A percentile compares a stretch with the other conserved stretches of the same genome.
Evolutionary conservation across 2,888 invertebrate genomes (phyloP).

Genomic region (Sphaerophoria taeniata): DNA sequence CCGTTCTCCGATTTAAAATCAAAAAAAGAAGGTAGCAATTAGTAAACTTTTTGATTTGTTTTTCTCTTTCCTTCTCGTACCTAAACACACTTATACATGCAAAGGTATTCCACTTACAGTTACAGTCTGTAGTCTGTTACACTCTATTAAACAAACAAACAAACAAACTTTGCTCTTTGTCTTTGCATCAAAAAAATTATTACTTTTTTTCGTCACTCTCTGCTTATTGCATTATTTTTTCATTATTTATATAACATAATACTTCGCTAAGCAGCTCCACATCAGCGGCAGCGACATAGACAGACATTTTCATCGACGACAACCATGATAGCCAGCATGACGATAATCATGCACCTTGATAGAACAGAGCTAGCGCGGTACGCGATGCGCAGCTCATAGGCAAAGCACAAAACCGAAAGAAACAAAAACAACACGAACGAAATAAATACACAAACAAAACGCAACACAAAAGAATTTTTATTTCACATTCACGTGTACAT

Average conservation of each 20-base stretch:
- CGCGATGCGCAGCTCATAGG: constrained; percentile 26
- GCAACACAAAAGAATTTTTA: constrained; percentile 63
- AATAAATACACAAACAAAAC: constrained; percentile 30
- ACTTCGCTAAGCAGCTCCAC: constrained; percentile 59
- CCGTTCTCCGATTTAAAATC: constrained; percentile 34
- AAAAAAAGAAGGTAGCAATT: neutral
- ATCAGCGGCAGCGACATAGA: constrained; percentile 16
- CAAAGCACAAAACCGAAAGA: constrained; percentile 26
- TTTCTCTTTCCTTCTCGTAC: constrained; percentile 19
- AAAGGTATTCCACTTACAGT: constrained; percentile 11
- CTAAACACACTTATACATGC: constrained; percentile 11
- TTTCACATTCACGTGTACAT: neutral
- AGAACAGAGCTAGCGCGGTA: constrained; percentile 40
- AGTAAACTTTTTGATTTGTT: constrained; percentile 24
- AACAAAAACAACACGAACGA: constrained; percentile 8
- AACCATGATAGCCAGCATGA: constrained; percentile 46
- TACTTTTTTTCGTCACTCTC: constrained; percentile 40
- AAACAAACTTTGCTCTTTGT: constrained; percentile 57
- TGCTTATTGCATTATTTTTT: constrained; percentile 74
- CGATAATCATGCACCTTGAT: constrained; percentile 73
- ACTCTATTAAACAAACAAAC: constrained; percentile 23
- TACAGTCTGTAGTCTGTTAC: neutral
- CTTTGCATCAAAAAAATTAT: constrained; percentile 42
- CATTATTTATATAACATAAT: constrained; percentile 70
- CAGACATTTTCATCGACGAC: neutral